Base-by-base conservation (phyloP, 2,888 invertebrate genomes). In the Atethmia centrago region DNA sequence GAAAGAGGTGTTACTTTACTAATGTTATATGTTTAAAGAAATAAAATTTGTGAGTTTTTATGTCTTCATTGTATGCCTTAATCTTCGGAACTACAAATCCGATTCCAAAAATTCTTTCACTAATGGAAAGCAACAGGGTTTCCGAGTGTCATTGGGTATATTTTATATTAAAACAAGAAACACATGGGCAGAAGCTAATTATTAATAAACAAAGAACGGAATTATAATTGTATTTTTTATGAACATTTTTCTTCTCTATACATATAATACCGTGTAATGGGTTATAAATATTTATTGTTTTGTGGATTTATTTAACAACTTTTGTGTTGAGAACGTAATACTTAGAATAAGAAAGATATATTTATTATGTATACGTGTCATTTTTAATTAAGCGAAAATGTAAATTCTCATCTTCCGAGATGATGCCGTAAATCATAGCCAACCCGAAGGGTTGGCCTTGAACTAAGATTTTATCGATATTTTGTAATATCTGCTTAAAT, bases 221-320 rank as follows among this genome's bases (percentile, higher is more conserved):
- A 31, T 67, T 63, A 19, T 47, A 19, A 31, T 75, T 63, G n/a
- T n/a, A n/a, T n/a, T 31, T 31, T 31, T 31, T 31, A 3, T 31
- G 2, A 36, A 36, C 36, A 36, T 4, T 7, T 3, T 36, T n/a
- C n/a, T n/a, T n/a, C n/a, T n/a, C n/a, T n/a, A n/a, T n/a, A n/a
- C n/a, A n/a, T n/a, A n/a, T 49, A 59, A 59, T 64, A 79, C 40
- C 42, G 19, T 72, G 53, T 59, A 28, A 64, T n/a, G 9, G 16
- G 28, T 68, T 49, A n/a, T 71, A 65, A 64, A 76, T 63, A 74
- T 81, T 80, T 69, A 83, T 80, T 61, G 36, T 31, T 25, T 19
- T 36, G 45, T 63, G 28, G 31, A 65, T 79, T 67, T 49, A 79
- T 64, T 80, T 47, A 51, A 58, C 31, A 71, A 59, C 25, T 64